Base-by-base conservation (phyloP, 2,888 invertebrate species). In the Clostera curtula region DNA sequence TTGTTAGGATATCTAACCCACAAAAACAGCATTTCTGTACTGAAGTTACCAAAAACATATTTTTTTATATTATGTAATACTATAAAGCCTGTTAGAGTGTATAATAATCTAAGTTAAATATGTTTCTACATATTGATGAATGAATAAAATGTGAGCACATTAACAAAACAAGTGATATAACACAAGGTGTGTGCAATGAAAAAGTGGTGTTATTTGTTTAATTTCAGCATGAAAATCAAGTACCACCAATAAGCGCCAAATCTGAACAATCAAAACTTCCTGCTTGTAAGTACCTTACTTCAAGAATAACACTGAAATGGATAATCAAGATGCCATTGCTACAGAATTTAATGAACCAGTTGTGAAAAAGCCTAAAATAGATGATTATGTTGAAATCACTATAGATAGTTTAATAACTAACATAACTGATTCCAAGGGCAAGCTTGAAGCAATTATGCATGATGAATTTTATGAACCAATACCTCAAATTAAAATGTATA, bases 401-500 rank as follows among this genome's bases (percentile, higher is more conserved):
- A 48, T 73, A 25, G 59, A 65, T 3, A 37, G 43, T 7, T 58
- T 61, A 5, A 62, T 66, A 12, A 18, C 54, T 5, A 54, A 49
- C 13, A 38, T 82, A 11, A 48, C 35, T 10, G 35, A 36, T 4
- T 62, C 64, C 0, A 40, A 43, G 13, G 55, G 46, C 6, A 75
- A 79, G 13, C 50, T 83, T 1, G 69, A 63, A 41, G 85, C 89
- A 0, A 70, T 92, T 6, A 44, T 92, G 5, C 67, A 85, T 6
- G 76, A 87, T 25, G 87, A 88, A 12, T 67, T 87, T 4, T 63
- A 57, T 1, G 60, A 80, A 9, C 70, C 82, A 3, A 64, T 87
- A 11, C 69, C 82, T 0, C 60, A 87, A 1, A 73, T 82, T 1
- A 75, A 87, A 34, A 89, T 89, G 1, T 90, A 86, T 49, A 76